Evolutionary conservation across 1,140 invertebrate species (phyloP), one percentile per base, ranked within the genome.

Genomic region (Hestina assimilis): DNA sequence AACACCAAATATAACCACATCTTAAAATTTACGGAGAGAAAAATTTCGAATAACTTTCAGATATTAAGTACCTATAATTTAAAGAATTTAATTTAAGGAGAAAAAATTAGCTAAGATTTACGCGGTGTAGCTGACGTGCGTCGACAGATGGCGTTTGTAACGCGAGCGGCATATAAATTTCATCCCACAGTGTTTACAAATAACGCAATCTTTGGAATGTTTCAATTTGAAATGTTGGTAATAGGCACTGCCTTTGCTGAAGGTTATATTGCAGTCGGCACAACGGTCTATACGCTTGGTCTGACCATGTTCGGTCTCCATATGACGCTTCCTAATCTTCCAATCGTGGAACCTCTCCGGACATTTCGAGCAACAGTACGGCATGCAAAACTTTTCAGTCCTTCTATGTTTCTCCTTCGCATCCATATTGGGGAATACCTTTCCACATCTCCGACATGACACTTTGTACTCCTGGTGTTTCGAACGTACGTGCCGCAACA

Each of bases 401-500:
- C 76, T 50, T 0, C 75, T 51, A 47, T 87, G 83, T 15, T 65
- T 70, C 47, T 84, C 74, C 45, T 84, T 87, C 4, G 75, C 79
- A 11, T 84, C 81, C 74, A 84, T 80, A 1, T 59, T 77, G 0
- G 83, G 80, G 43, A 87, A 87, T 0, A 73, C 68, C 42, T 76
- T 76, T 0, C 66, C 65, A 33, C 83, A 87, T 20, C 59, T 69
- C 40, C 72, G 76, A 59, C 83, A 87, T 0, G 66, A 51, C 0
- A 80, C 79, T 38, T 82, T 66, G 53, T 83, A 87, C 4, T 70
- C 57, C 35, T 84, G 78, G 29, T 87, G 83, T 35, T 83, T 85
- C 0, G 71, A 65, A 4, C 82, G 35, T 0, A 83, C 71, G 28
- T 87, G 83, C 2, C 75, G 47, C 12, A 87, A 41, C 0, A 87